Evolutionary conservation across 2,113 vertebrate genomes (phyloP).

Genomic region (Myotis yumanensis): DNA sequence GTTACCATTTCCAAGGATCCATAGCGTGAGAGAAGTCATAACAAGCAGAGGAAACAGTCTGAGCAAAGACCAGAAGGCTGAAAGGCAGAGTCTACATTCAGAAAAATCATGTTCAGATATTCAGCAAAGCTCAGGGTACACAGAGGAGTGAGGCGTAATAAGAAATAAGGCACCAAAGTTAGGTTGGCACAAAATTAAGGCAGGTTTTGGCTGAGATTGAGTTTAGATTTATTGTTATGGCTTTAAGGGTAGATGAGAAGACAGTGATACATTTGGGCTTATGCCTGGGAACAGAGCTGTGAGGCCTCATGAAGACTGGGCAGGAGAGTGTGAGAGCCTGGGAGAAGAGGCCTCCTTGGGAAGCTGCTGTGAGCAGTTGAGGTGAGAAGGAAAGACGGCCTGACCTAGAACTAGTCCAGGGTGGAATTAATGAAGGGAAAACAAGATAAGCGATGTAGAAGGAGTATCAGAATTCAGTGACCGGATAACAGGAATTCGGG

Average conservation of each 20-base stretch:
- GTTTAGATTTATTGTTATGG: not conserved
- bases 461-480: too few species aligned
- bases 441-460: not conserved
- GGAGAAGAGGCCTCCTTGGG: not conserved
- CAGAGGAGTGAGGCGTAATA: too few species aligned
- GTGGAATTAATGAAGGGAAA: not conserved
- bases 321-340: not conserved
- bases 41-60: not conserved
- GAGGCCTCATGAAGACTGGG: not conserved
- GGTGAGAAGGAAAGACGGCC: too few species aligned
- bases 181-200: not conserved
- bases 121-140: not conserved
- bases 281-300: not conserved
- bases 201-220: not conserved
- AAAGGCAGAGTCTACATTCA: not conserved
- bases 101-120: not conserved
- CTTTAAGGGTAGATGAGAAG: not conserved
- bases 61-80: not conserved
- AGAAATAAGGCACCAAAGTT: not conserved
- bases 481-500: not conserved
- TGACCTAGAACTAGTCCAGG: not conserved
- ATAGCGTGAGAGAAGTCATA: not conserved
- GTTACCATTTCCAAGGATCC: not conserved
- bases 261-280: not conserved
- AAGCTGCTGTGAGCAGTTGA: not conserved